phyloP scores from a whole-genome alignment of 2,888 invertebrate genomes.

The Macaria notata region DNA sequence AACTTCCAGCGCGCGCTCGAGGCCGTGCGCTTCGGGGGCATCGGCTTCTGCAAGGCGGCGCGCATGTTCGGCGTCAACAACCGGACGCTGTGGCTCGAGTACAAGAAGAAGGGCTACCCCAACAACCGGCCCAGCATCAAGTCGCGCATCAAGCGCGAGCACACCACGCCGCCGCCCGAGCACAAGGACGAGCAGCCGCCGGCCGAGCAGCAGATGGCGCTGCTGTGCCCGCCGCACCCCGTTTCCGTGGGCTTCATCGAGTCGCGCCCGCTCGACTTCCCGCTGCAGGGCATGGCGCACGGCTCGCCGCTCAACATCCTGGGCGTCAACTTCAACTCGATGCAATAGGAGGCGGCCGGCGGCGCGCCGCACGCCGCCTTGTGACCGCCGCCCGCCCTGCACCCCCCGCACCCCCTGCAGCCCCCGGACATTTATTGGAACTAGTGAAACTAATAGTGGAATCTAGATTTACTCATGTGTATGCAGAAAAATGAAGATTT shows the following conservation, averaged over 20 bases:
- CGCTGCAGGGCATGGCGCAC: conserved; percentile 83
- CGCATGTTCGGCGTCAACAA: conserved; percentile 93
- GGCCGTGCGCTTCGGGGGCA: conserved; percentile 91
- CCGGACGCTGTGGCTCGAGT: conserved; percentile 92
- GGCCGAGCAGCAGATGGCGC: conserved; percentile 71
- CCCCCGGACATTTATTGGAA: conserved; percentile 19
- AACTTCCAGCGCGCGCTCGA: conserved; percentile 91
- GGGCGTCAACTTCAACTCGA: conserved; percentile 89
- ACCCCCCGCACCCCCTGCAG: conserved; percentile 34
- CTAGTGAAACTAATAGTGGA: not conserved
- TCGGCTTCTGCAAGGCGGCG: conserved; percentile 93
- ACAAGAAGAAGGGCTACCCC: conserved; percentile 92
- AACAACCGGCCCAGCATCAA: conserved; percentile 90
- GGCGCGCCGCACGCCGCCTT: conserved; percentile 54
- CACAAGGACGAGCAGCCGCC: conserved; percentile 67
- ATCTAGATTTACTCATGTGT: conserved; percentile 1
- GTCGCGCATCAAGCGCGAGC: conserved; percentile 87
- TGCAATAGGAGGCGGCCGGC: conserved; percentile 84
- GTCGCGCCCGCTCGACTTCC: conserved; percentile 86
- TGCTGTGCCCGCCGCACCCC: conserved; percentile 85
- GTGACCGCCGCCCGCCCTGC: conserved; percentile 52
- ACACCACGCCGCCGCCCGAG: conserved; percentile 83
- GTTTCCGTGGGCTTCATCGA: conserved; percentile 88
- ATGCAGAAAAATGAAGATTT: conserved; percentile 41
- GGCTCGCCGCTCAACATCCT: conserved; percentile 86